phyloP scores from a whole-genome alignment of 1,140 invertebrate species.

The Temnothorax longispinosus region DNA sequence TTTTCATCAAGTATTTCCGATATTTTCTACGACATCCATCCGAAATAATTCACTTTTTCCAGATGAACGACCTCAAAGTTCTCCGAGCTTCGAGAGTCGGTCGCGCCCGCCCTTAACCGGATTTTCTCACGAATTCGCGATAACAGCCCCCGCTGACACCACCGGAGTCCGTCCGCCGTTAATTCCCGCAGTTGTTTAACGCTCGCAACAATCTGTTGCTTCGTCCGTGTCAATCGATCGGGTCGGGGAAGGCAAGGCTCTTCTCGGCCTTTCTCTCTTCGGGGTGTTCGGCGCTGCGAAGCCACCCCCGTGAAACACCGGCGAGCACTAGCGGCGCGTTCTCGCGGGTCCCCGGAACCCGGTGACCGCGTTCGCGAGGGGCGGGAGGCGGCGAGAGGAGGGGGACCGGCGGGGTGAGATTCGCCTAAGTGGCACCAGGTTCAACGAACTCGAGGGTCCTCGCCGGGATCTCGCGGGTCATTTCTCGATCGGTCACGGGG shows the following conservation, averaged over 20 bases:
- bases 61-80: background rate
- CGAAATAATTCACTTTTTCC: background rate
- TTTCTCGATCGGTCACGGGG: slow-evolving; percentile 47
- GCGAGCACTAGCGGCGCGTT: slow-evolving; percentile 50
- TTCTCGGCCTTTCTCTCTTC: slow-evolving; percentile 25
- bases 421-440: slow-evolving; percentile 52
- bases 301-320: slow-evolving; percentile 38
- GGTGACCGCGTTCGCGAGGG: slow-evolving; percentile 51
- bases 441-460: slow-evolving; percentile 47
- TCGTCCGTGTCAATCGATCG: slow-evolving; percentile 55
- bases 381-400: background rate
- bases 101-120: slow-evolving; percentile 17
- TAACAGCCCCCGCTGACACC: background rate
- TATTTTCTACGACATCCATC: background rate
- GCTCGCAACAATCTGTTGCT: slow-evolving; percentile 76
- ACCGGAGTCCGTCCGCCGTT: background rate
- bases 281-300: slow-evolving; percentile 41
- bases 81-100: background rate
- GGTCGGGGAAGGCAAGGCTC: slow-evolving; percentile 26
- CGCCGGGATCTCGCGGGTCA: slow-evolving; percentile 50
- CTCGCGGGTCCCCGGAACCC: slow-evolving; percentile 42
- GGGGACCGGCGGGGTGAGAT: slow-evolving; percentile 39
- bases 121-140: background rate
- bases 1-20: background rate
- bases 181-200: slow-evolving; percentile 23